Evolutionary conservation across 2,113 vertebrate species (phyloP).

Genomic region (Podiceps cristatus): DNA sequence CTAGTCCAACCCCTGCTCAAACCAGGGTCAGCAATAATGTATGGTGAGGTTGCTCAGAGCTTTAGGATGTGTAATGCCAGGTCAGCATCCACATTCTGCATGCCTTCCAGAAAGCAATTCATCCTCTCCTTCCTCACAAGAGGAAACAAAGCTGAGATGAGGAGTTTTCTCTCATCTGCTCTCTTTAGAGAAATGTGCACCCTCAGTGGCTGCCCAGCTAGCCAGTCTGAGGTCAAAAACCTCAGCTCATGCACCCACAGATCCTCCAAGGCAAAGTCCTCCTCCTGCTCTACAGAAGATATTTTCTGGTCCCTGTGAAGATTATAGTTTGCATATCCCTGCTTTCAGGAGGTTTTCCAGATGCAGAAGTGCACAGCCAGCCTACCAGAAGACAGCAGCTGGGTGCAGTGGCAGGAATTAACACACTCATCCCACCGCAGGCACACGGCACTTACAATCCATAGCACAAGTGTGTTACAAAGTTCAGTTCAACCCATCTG

Average conservation of each 20-base stretch:
- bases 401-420: fast-evolving
- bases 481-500: not conserved
- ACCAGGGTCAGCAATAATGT: not conserved
- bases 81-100: not conserved
- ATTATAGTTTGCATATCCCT: not conserved
- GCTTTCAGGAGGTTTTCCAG: not conserved
- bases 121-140: not conserved
- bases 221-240: not conserved
- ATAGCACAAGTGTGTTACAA: not conserved
- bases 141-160: not conserved
- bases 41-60: not conserved
- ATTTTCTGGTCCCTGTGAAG: fast-evolving
- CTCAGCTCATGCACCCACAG: not conserved
- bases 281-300: not conserved
- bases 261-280: not conserved
- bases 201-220: not conserved
- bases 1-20: not conserved
- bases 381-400: fast-evolving
- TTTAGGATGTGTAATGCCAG: not conserved
- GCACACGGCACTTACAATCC: fast-evolving
- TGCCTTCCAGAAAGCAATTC: not conserved
- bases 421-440: fast-evolving
- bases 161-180: not conserved
- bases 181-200: fast-evolving
- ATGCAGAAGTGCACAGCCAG: not conserved